Conservation (phyloP, 2,888 invertebrate genomes). For the Tridacna crocea region DNA sequence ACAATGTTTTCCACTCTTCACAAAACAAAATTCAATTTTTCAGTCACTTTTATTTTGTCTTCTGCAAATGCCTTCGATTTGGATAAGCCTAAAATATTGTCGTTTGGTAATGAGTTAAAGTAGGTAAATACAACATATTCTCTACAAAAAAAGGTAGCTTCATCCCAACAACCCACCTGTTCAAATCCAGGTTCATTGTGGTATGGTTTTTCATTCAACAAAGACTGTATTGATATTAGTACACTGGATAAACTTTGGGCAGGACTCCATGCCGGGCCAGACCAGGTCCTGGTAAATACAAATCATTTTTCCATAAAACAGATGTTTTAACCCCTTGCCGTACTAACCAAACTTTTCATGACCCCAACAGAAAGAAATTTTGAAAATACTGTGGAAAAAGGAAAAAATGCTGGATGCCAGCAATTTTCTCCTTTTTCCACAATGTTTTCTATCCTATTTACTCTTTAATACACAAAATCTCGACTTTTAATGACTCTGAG, state of each 20-base stretch:
- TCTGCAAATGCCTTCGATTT: too few relatives aligned
- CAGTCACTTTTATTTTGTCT: too few relatives aligned
- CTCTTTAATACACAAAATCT: too few relatives aligned
- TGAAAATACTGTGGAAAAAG: not conserved
- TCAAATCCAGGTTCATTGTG: slow-evolving; percentile 88
- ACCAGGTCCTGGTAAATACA: slow-evolving; percentile 85
- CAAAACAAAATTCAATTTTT: too few relatives aligned
- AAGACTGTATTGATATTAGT: slow-evolving; percentile 87
- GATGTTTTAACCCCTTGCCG: not conserved
- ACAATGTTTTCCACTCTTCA: too few relatives aligned
- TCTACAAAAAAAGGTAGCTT: too few relatives aligned
- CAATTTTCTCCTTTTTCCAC: not conserved
- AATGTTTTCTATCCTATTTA: not conserved
- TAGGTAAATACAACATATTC: too few relatives aligned
- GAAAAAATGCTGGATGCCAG: not conserved
- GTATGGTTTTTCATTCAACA: slow-evolving; percentile 88
- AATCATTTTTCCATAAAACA: not conserved
- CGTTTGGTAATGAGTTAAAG: too few relatives aligned
- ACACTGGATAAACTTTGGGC: slow-evolving; percentile 86
- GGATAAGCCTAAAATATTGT: too few relatives aligned
- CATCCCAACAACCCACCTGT: slow-evolving; percentile 3
- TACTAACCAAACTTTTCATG: not conserved
- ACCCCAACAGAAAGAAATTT: not conserved
- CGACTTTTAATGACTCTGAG: too few relatives aligned
- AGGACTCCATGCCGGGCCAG: slow-evolving; percentile 87